phyloP scores from a whole-genome alignment of 35 echinoderm and acorn worm species.

The Lytechinus variegatus region DNA sequence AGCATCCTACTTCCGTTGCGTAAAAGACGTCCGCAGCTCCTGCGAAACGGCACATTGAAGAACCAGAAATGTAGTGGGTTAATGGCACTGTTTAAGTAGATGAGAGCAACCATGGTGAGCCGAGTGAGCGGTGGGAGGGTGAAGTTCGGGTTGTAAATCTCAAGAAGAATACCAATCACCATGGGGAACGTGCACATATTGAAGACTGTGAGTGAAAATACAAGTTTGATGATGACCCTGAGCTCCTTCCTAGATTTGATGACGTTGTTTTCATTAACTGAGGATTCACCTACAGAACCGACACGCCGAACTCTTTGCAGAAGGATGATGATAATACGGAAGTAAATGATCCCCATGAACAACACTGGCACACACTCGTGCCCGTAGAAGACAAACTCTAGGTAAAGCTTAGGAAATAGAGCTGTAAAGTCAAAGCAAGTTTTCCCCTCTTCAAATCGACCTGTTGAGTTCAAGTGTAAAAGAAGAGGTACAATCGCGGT shows the following conservation, averaged over 20 bases:
- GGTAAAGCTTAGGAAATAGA: slow-evolving; percentile 7
- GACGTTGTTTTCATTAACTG: background rate
- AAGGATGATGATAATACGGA: background rate
- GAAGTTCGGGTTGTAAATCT: slow-evolving; percentile 22
- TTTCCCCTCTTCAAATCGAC: background rate
- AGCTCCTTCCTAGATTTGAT: background rate
- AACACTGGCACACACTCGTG: slow-evolving; percentile 16
- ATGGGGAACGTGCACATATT: slow-evolving; percentile 29
- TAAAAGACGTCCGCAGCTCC: slow-evolving; percentile 26
- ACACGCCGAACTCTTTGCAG: background rate
- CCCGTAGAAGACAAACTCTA: slow-evolving; percentile 34
- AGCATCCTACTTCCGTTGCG: background rate
- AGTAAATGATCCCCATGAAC: slow-evolving; percentile 6
- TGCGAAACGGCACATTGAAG: slow-evolving; percentile 26
- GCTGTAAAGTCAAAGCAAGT: slow-evolving; percentile 16
- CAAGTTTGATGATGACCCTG: slow-evolving; percentile 10
- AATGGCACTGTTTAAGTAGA: slow-evolving; percentile 40
- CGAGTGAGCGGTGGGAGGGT: background rate
- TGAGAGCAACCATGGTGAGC: background rate
- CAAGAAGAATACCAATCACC: slow-evolving; percentile 18
- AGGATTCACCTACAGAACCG: background rate
- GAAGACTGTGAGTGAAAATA: background rate
- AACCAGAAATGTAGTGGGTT: slow-evolving; percentile 24
- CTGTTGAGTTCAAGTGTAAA: background rate
- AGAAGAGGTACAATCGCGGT: slow-evolving; percentile 17